Evolutionary conservation across 1,140 invertebrate genomes (phyloP).

Genomic region (Pantala flavescens): DNA sequence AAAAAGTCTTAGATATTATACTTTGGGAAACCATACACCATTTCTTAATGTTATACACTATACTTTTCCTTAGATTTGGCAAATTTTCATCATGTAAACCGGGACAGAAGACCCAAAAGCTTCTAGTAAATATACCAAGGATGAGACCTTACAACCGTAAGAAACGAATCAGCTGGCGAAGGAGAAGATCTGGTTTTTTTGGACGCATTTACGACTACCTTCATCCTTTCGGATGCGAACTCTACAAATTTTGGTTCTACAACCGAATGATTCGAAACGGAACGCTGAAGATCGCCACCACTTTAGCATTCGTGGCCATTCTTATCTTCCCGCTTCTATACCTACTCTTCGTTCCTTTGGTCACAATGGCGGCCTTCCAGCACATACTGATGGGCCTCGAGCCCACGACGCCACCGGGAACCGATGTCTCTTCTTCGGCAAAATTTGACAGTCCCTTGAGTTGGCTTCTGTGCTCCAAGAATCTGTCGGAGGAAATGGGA

Average conservation of each 20-base stretch:
- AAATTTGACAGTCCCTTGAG: too few relatives aligned
- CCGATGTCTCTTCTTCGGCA: too few relatives aligned
- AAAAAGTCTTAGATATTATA: too few relatives aligned
- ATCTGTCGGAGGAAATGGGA: too few relatives aligned
- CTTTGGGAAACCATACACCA: too few relatives aligned
- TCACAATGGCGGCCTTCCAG: not conserved
- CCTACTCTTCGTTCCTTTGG: not conserved
- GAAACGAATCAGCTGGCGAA: not conserved
- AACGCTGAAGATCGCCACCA: not conserved
- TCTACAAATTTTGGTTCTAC: not conserved
- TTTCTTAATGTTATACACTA: too few relatives aligned
- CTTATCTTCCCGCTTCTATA: not conserved
- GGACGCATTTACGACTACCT: not conserved
- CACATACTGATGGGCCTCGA: not conserved
- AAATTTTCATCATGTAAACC: too few relatives aligned
- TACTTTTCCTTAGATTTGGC: too few relatives aligned
- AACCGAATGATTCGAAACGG: not conserved
- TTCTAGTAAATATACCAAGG: not conserved
- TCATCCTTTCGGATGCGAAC: not conserved
- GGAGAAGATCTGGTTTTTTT: not conserved
- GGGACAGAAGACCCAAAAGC: too few relatives aligned
- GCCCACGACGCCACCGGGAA: not conserved
- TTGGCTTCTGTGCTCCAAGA: too few relatives aligned
- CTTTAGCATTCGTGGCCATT: not conserved
- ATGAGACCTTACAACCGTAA: not conserved